Evolutionary conservation across 2,113 vertebrate genomes (phyloP).

Genomic region (Dicentrarchus labrax): DNA sequence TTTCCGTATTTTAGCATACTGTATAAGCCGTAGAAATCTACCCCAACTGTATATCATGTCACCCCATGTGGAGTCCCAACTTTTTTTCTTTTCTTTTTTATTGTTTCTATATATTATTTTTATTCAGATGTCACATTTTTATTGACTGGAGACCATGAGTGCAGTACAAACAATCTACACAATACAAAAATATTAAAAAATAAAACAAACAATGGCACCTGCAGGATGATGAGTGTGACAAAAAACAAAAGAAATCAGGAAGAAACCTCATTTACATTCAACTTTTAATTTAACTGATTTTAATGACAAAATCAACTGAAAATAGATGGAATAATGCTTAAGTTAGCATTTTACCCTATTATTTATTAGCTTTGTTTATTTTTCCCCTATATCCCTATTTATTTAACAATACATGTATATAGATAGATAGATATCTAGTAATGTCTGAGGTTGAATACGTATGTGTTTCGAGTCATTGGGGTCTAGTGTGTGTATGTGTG

Average conservation of each 20-base stretch:
- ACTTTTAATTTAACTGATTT: not conserved
- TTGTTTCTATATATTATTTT: not conserved
- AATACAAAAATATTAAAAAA: not conserved
- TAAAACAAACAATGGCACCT: not conserved
- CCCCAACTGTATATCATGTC: not conserved
- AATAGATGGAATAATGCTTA: not conserved
- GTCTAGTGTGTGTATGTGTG: not conserved
- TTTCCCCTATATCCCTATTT: not conserved
- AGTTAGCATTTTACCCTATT: not conserved
- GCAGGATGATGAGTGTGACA: too few species aligned
- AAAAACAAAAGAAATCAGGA: not conserved
- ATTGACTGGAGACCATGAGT: not conserved
- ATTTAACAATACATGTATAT: too few species aligned
- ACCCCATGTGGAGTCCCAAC: not conserved
- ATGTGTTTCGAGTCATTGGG: not conserved
- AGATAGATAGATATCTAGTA: not conserved
- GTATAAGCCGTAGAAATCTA: not conserved
- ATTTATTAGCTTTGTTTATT: not conserved
- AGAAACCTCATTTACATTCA: not conserved
- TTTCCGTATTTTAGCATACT: slow-evolving; percentile 7
- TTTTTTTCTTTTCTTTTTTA: not conserved
- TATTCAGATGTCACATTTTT: not conserved
- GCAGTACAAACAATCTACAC: not conserved
- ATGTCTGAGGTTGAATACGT: too few species aligned
- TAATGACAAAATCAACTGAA: not conserved